These are phyloP conservation scores for Antechinus stuartii DNA, from an alignment of 2,113 vertebrate genomes.

Conservation along the genomic window DNA sequence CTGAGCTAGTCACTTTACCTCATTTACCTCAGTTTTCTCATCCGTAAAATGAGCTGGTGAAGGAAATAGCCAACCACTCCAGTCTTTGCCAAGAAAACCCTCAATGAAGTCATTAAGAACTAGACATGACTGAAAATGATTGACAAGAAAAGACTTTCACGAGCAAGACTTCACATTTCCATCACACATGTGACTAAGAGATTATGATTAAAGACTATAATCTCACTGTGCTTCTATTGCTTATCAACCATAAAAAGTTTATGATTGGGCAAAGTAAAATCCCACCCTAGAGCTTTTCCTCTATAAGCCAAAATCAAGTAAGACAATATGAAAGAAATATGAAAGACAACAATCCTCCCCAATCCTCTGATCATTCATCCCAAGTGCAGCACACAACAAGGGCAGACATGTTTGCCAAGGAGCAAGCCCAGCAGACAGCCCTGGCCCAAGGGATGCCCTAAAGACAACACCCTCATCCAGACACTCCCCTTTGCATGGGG, in stretches of 20 bases:
- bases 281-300: background rate
- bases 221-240: background rate
- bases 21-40: background rate
- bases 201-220: background rate
- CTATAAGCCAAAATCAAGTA: background rate
- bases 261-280: background rate
- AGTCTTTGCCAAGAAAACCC: background rate
- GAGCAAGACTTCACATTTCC: background rate
- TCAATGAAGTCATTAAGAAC: background rate
- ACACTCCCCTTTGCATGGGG: background rate
- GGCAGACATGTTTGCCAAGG: background rate
- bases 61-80: background rate
- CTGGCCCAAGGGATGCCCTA: background rate
- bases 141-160: background rate
- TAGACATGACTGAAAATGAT: background rate
- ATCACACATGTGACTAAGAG: background rate
- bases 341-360: background rate
- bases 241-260: background rate
- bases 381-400: background rate
- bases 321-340: background rate
- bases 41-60: background rate
- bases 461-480: background rate
- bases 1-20: background rate
- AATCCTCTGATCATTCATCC: background rate
- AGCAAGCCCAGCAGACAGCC: background rate